These are phyloP conservation scores for Sympetrum striolatum DNA, from an alignment of 2,888 invertebrate species.

Conservation along the genomic window DNA sequence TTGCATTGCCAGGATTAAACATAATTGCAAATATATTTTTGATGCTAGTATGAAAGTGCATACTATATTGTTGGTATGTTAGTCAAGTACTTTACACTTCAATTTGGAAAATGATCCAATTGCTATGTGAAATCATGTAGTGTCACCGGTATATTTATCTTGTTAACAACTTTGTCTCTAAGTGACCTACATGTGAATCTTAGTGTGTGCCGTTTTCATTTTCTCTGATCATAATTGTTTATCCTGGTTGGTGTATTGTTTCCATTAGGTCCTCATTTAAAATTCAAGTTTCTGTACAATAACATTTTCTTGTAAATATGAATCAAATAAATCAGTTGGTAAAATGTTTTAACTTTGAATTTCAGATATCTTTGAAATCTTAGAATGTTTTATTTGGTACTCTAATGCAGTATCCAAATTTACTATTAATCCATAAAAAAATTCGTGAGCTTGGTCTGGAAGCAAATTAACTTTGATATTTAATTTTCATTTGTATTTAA, in stretches of 20 bases:
- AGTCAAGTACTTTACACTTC: constrained; percentile 13
- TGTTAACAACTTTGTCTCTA: constrained; percentile 18
- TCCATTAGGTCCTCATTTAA: constrained; percentile 19
- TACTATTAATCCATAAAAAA: too few species aligned
- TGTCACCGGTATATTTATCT: constrained; percentile 17
- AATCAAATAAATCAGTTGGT: constrained; percentile 31
- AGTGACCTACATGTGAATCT: constrained; percentile 23
- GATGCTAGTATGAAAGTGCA: constrained; percentile 41
- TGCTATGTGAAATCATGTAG: constrained; percentile 8
- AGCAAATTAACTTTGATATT: too few species aligned
- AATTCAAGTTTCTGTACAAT: constrained; percentile 36
- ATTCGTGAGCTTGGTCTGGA: too few species aligned
- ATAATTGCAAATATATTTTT: constrained; percentile 41
- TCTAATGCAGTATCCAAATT: too few species aligned
- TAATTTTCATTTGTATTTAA: too few species aligned
- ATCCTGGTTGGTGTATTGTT: constrained; percentile 39
- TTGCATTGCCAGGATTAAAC: constrained; percentile 25
- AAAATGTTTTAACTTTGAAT: constrained; percentile 37
- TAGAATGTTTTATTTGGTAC: too few species aligned
- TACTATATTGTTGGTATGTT: constrained; percentile 40
- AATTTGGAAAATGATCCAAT: constrained; percentile 16
- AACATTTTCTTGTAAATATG: constrained; percentile 33
- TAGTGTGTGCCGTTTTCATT: constrained; percentile 6
- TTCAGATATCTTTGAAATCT: neutral
- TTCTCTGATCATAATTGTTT: neutral